Evolutionary conservation across 2,797 vertebrate species (phyloP).

Genomic region (Hemibagrus guttatus): DNA sequence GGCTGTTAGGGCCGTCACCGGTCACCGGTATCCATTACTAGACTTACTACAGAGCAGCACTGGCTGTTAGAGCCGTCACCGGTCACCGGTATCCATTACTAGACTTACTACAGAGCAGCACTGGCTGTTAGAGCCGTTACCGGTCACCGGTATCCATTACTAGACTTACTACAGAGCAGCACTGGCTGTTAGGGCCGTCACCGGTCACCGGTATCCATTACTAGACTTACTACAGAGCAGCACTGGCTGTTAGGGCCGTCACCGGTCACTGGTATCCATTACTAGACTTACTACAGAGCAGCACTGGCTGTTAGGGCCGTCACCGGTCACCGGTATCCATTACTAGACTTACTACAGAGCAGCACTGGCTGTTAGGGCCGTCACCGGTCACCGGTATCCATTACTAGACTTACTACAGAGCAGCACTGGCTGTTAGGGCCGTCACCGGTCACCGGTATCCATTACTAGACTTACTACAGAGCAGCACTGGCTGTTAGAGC

Average conservation of each 20-base stretch:
- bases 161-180: neutral
- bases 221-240: neutral
- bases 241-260: no score
- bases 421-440: fast-evolving
- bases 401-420: neutral
- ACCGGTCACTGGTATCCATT: neutral
- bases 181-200: no score
- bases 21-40: neutral
- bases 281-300: neutral
- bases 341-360: neutral
- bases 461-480: neutral
- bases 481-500: no score
- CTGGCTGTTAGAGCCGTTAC: no score
- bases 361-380: no score
- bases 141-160: neutral
- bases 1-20: no score
- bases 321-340: neutral
- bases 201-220: neutral
- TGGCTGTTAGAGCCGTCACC: no score
- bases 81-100: neutral
- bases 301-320: no score
- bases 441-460: neutral
- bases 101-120: neutral
- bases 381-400: neutral
- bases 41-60: neutral